phyloP scores from a whole-genome alignment of 1,140 invertebrate species.

The Oryctes rhinoceros region DNA sequence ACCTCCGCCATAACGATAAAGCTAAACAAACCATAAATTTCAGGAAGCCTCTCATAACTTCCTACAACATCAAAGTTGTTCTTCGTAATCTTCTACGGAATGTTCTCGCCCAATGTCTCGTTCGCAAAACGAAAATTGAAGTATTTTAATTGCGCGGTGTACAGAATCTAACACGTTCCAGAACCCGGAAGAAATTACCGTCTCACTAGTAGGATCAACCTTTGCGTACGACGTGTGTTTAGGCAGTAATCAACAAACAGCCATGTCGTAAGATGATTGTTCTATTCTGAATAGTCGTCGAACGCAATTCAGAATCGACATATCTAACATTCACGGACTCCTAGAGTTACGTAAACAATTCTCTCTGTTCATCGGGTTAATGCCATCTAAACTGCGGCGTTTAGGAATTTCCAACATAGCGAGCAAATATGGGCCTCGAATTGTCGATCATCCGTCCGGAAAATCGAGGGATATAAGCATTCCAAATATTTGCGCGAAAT shows the following conservation, averaged over 20 bases:
- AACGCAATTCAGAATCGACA: not conserved
- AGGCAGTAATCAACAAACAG: not conserved
- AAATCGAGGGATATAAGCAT: not conserved
- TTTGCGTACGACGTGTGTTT: not conserved
- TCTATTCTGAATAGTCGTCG: not conserved
- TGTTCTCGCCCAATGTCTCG: not conserved
- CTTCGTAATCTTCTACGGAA: not conserved
- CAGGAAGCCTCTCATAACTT: not conserved
- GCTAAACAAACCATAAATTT: not conserved
- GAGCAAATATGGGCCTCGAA: not conserved
- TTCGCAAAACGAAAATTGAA: not conserved
- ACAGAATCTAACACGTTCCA: constrained; percentile 9
- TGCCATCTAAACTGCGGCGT: not conserved
- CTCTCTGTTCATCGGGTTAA: not conserved
- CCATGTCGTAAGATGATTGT: not conserved
- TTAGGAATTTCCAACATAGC: not conserved
- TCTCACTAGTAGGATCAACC: not conserved
- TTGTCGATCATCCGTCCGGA: too few relatives aligned
- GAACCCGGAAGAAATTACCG: not conserved
- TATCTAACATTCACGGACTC: not conserved
- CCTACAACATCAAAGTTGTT: not conserved
- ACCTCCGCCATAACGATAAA: too few relatives aligned
- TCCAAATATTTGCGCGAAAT: not conserved
- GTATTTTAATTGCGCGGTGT: not conserved
- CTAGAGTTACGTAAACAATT: not conserved